Conservation (phyloP, 2,888 invertebrate species). For the Mythimna lalbum region DNA sequence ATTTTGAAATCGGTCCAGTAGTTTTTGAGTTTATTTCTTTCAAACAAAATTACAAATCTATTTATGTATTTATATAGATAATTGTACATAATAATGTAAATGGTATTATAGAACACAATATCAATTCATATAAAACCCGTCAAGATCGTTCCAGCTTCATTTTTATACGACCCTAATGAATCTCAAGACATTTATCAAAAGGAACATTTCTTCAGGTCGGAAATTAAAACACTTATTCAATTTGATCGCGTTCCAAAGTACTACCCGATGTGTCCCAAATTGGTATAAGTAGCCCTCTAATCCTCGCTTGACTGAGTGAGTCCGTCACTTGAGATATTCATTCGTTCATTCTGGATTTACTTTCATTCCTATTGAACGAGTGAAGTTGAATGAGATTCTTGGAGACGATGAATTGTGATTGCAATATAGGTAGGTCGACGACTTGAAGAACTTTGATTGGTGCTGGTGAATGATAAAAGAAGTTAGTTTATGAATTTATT, state of each 20-base stretch:
- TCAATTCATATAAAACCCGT: constrained; percentile 5
- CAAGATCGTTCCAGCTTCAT: background rate
- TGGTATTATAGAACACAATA: background rate
- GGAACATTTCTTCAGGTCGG: constrained; percentile 19
- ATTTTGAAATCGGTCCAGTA: too few species aligned
- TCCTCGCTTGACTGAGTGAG: constrained; percentile 57
- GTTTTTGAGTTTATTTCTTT: too few species aligned
- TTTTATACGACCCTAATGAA: constrained; percentile 27
- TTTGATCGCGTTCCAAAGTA: constrained; percentile 50
- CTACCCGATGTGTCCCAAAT: constrained; percentile 55
- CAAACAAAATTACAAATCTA: too few species aligned
- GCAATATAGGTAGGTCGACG: constrained; percentile 17
- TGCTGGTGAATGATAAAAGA: constrained; percentile 8
- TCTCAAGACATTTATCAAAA: constrained; percentile 32
- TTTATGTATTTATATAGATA: too few species aligned
- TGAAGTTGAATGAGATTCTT: constrained; percentile 61
- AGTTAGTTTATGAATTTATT: background rate
- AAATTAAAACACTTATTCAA: constrained; percentile 64
- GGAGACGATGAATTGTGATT: constrained; percentile 49
- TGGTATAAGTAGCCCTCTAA: constrained; percentile 59
- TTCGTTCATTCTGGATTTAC: constrained; percentile 74
- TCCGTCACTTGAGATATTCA: constrained; percentile 71
- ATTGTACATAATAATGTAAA: too few species aligned
- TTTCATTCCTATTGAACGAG: constrained; percentile 77
- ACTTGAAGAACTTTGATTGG: constrained; percentile 30